phyloP scores from a whole-genome alignment of 2,797 vertebrate species.

The Manis pentadactyla region DNA sequence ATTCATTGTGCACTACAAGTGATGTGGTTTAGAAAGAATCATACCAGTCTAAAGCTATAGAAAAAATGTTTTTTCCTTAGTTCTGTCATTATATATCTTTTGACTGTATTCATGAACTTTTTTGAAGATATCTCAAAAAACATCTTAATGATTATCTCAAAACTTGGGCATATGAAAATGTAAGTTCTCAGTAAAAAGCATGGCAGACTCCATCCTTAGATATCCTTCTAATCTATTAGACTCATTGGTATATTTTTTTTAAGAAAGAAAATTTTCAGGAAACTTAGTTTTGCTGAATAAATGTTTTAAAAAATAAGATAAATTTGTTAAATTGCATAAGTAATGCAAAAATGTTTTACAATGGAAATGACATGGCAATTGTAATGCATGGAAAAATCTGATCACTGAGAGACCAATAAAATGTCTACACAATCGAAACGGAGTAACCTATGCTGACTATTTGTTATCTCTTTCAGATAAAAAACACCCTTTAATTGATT shows the following conservation, averaged over 20 bases:
- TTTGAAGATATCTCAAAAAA: not conserved
- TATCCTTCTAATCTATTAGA: not conserved
- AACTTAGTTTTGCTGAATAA: not conserved
- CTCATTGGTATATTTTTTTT: not conserved
- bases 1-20: not conserved
- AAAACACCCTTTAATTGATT: not conserved
- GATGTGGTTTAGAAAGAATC: not conserved
- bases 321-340: not conserved
- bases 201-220: fast-evolving
- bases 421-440: not conserved
- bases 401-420: not conserved
- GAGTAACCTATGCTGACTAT: not conserved
- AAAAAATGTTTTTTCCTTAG: not conserved
- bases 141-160: not conserved
- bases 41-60: not conserved
- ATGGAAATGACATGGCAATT: not conserved
- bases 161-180: not conserved
- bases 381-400: not conserved
- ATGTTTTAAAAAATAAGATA: not conserved
- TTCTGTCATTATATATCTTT: not conserved
- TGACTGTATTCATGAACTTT: not conserved
- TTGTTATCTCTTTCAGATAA: not conserved
- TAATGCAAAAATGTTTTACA: not conserved
- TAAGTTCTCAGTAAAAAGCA: not conserved
- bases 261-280: not conserved